Evolutionary conservation across 2,888 invertebrate species (phyloP), one percentile per base, ranked within the genome.

Genomic region (Epiblema foenella): DNA sequence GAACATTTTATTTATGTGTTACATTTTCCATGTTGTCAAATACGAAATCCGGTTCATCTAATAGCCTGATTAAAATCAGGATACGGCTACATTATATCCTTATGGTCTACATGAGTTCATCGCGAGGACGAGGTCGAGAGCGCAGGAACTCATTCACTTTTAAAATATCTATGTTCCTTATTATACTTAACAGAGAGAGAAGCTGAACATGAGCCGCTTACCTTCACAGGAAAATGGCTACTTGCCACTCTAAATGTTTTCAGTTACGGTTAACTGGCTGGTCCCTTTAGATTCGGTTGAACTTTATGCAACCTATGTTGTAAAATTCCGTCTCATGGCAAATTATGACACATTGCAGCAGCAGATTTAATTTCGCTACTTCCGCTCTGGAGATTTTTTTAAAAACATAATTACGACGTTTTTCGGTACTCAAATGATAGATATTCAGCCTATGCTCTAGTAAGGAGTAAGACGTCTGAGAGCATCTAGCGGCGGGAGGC

Each of bases 61-160:
- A 37, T 51, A 60, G 75, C 68, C 72, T 49, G 57, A 64, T 77
- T 73, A 72, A 72, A 75, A 76, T 74, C 75, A 70, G 46, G 46
- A 42, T 58, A 46, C n/a, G 17, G 72, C 54, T 63, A 77, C 76
- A 76, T 80, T 76, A 81, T 85, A 88, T 89, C 88, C 87, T 88
- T 84, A 85, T 83, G 84, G 77, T 79, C 75, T 73, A 75, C 74
- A 74, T 82, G 87, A 85, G 82, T 81, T 84, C 81, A 78, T 87
- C 85, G 76, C 89, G 89, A 90, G 90, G 89, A 86, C 82, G 74
- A 73, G 77, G 75, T 78, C 77, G 77, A 74, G 80, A 77, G 77
- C 71, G 75, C 76, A 84, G 82, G 83, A 84, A 84, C 78, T 77
- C 46, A 72, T 76, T 78, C 79, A 80, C 78, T 81, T 80, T 80